These are phyloP conservation scores for Proterorhinus semilunaris DNA, from an alignment of 2,113 vertebrate species.

Conservation along the genomic window DNA sequence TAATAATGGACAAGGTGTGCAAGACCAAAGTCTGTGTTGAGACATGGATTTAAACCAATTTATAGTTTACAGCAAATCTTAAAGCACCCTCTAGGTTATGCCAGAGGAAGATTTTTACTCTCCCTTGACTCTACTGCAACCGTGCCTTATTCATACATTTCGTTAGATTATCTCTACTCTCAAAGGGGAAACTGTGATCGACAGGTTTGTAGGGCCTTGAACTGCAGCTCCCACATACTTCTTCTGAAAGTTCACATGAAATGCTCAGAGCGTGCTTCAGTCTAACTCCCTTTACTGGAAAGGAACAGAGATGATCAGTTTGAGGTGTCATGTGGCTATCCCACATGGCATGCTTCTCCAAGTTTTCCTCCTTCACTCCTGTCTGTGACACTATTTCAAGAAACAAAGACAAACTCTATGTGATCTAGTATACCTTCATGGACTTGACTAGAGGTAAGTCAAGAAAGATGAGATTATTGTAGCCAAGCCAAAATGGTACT, in stretches of 20 bases:
- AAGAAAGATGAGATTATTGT: no score
- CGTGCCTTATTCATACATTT: no score
- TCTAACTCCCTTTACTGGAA: not conserved
- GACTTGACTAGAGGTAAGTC: no score
- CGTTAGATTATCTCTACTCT: not conserved
- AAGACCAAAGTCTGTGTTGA: no score
- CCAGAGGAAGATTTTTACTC: not conserved
- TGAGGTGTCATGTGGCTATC: not conserved
- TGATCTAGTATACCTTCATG: no score
- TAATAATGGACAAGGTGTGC: no score
- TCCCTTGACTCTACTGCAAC: not conserved
- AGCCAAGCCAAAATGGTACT: no score
- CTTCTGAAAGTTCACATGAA: not conserved
- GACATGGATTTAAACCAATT: no score
- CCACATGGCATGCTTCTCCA: not conserved
- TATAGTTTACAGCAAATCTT: not conserved
- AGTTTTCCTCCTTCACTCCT: not conserved
- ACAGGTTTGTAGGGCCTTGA: not conserved
- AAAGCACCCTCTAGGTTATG: not conserved
- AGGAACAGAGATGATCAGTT: not conserved
- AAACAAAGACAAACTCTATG: no score
- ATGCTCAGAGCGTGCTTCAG: not conserved
- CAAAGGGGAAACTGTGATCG: not conserved
- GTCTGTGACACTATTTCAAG: no score
- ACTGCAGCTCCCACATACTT: conserved; percentile 1